Base-by-base conservation (phyloP, 2,888 invertebrate genomes). In the Eueremaeus valkanovi region DNA sequence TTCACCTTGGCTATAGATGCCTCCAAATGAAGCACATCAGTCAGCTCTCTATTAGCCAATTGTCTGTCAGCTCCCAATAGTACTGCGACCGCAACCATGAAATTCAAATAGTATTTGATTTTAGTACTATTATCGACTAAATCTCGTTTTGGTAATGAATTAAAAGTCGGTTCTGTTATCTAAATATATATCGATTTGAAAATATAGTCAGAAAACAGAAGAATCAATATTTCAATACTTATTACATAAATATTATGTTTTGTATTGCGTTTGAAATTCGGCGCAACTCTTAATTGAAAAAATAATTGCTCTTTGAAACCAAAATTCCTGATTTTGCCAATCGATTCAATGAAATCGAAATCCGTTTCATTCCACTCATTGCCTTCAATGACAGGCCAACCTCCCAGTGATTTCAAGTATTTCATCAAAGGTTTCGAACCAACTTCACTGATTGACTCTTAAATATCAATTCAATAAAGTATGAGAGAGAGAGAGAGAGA, bases 331-430 rank as follows among this genome's bases (percentile, higher is more conserved):
- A 68, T 36, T 21, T 68, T 68, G 1, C 5, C 5, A 42, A 40
- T 68, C 1, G 21, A 33, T 1, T 68, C 24, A 24, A 68, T 68
- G 0, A 36, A 68, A 68, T 68, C 11, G 24, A 68, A 68, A 9
- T 68, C 31, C 16, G 40, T 40, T 21, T 68, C 68, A 40, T 68
- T 36, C 68, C 68, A 68, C n/a, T 36, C 16, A 3, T 68, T 6
- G 0, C 68, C 68, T 24, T 68, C 68, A 18, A 68, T 1, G n/a
- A 68, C 68, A 24, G 68, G 68, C 68, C 68, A 68, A 42, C 68
- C 68, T 1, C 68, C 68, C 18, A 68, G 24, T 33, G 3, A 3
- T 68, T 21, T 40, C 9, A 68, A 40, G 21, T 68, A 68, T 33
- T 68, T 40, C 21, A 68, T 21, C 2, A 68, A 24, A 11, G 42